Evolutionary conservation across 2,888 invertebrate species (phyloP).

Genomic region (Nomada ferruginata): DNA sequence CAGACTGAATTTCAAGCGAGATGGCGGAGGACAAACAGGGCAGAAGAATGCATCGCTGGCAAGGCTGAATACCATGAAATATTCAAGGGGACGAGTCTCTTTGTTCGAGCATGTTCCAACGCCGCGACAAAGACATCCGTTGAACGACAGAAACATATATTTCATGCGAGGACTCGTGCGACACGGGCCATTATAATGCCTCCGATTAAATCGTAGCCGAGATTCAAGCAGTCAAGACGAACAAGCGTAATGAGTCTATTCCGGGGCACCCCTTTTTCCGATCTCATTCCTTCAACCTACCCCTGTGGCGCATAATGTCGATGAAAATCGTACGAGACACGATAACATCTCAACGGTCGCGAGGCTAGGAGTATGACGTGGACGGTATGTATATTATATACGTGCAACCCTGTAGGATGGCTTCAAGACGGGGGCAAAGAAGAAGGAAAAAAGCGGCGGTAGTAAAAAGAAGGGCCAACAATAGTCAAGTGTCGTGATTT

Average conservation of each 20-base stretch:
- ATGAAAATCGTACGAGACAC: conserved; percentile 64
- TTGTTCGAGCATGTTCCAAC: conserved; percentile 45
- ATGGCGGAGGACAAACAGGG: conserved; percentile 6
- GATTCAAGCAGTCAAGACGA: conserved; percentile 41
- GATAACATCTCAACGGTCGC: conserved; percentile 72
- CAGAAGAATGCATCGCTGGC: conserved; percentile 32
- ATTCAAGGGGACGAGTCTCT: conserved; percentile 50
- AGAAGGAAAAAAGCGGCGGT: conserved; percentile 52
- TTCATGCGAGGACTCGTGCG: conserved; percentile 51
- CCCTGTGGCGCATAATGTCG: conserved; percentile 66
- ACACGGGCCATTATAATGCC: conserved; percentile 54
- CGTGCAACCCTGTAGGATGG: conserved; percentile 22
- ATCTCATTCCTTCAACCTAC: conserved; percentile 51
- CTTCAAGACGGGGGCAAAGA: neutral
- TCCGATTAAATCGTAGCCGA: conserved; percentile 54
- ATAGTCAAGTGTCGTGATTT: conserved; percentile 74
- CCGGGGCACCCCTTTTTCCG: conserved; percentile 57
- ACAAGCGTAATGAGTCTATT: conserved; percentile 66
- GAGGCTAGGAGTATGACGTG: conserved; percentile 29
- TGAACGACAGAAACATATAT: conserved; percentile 54
- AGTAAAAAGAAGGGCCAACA: conserved; percentile 69
- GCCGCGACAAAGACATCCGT: conserved; percentile 54
- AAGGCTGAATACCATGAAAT: conserved; percentile 53
- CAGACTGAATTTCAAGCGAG: neutral
- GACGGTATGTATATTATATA: conserved; percentile 17